Base-by-base conservation (phyloP, 2,113 vertebrate genomes). In the Craseonycteris thonglongyai region DNA sequence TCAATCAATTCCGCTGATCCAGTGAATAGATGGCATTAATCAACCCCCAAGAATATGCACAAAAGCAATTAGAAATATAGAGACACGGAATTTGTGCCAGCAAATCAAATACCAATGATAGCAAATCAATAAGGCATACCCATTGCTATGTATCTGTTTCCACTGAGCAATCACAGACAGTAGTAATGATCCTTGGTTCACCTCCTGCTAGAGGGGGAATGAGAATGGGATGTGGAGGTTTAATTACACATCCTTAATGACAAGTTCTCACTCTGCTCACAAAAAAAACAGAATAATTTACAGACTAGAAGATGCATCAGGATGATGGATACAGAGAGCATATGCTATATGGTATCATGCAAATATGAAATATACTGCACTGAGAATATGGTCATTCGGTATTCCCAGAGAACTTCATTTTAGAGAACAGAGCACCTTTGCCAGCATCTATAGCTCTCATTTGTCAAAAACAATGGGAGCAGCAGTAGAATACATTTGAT, bases 21-120 rank as follows among this genome's bases (percentile, higher is more conserved):
- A 91, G 14, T 38, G 83, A 98, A 76, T 96, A 98, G 97, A 97
- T 97, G 96, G 94, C 71, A 97, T 91, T 97, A 95, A 97, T 95
- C 93, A 95, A 71, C 89, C 93, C 95, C 84, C 90, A 91, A 95
- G 45, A 97, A 98, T 88, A 95, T 95, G 54, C 38, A 96, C 38
- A 96, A 95, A 63, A 65, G 40, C 94, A 97, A 95, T 95, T 96
- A 92, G 72, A 97, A 95, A 96, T 69, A 51, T 94, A 95, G 78
- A 96, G 68, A 97, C 35, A 54, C 22, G 88, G 88, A 79, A 96
- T 92, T 96, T 97, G 97, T 95, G 94, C 72, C 94, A 93, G 87
- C n/a, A 96, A 97, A 97, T 96, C 91, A 96, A 94, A 96, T 97
- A 96, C 80, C 80, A 97, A 81, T 91, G 26, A 56, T 92, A 96